Base-by-base conservation (phyloP, 2,888 invertebrate species). In the Trichopoda pennipes region DNA sequence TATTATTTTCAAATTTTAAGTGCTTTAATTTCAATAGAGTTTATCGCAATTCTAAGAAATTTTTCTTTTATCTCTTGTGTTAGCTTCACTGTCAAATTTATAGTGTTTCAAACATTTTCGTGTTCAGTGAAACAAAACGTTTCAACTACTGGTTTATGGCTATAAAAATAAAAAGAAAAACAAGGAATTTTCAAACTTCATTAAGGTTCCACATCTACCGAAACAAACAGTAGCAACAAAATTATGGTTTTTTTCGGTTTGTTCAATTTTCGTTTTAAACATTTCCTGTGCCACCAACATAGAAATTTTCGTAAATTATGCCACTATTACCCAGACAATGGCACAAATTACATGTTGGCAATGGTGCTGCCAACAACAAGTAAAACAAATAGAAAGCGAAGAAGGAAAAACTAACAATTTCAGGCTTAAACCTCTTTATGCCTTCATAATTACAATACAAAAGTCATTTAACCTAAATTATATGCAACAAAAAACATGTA, bases 321-420 rank as follows among this genome's bases (percentile, higher is more conserved):
- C 75, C 82, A 76, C 79, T 82, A 76, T 82, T 82, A 82, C 68
- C 82, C 79, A 82, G 82, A 82, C 82, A 82, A 82, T 82, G 82
- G 79, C 79, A 82, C 82, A 79, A 82, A 82, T 82, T 76, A 82
- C 82, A 82, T 82, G 82, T 82, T 79, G 82, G 79, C 82, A 76
- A 82, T 72, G 61, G 68, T 76, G 82, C 53, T 82, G 82, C 82
- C 82, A 82, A 79, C 75, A 82, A 79, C 66, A 63, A 76, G 44
- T 60, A 56, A 56, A 38, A 73, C 64, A 60, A 58, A 64, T 47
- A 35, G 23, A 56, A 35, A 47, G 28, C 28, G 35, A 51, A 21
- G 14, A 28, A 44, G 9, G 2, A 38, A 63, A n/a, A 14, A 58
- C 51, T 17, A 42, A 73, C 38, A 51, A 69, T 74, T 77, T 77